Conservation (phyloP, 2,888 invertebrate genomes). For the Nemoura dubitans region DNA sequence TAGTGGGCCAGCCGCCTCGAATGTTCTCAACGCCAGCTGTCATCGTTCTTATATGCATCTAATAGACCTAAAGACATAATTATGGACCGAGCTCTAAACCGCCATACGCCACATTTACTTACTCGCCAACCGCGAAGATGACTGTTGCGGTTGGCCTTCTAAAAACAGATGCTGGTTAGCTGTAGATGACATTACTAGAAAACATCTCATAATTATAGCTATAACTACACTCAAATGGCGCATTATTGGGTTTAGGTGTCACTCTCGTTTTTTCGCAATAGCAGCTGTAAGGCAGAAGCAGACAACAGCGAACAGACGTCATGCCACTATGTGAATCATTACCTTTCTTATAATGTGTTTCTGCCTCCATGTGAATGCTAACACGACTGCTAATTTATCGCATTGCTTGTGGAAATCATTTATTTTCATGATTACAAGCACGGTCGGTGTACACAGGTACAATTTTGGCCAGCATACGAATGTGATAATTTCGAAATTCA, state of each 20-base stretch:
- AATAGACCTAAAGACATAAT: constrained; percentile 31
- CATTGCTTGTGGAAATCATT: not conserved
- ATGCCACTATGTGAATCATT: not conserved
- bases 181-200: not conserved
- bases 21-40: constrained; percentile 3
- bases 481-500: not conserved
- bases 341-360: not conserved
- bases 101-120: constrained; percentile 12
- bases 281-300: not conserved
- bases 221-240: not conserved
- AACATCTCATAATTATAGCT: not conserved
- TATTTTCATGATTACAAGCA: not conserved
- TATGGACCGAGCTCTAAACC: not conserved
- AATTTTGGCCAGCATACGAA: not conserved
- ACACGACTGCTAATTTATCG: not conserved
- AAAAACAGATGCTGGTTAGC: constrained; percentile 18
- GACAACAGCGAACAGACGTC: not conserved
- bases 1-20: no score
- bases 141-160: not conserved
- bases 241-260: not conserved
- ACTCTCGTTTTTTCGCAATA: not conserved
- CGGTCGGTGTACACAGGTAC: not conserved
- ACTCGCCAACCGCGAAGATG: not conserved
- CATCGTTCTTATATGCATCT: constrained; percentile 24
- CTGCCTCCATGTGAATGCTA: not conserved